Conservation (phyloP, 2,888 invertebrate genomes). For the Furcula furcula region DNA sequence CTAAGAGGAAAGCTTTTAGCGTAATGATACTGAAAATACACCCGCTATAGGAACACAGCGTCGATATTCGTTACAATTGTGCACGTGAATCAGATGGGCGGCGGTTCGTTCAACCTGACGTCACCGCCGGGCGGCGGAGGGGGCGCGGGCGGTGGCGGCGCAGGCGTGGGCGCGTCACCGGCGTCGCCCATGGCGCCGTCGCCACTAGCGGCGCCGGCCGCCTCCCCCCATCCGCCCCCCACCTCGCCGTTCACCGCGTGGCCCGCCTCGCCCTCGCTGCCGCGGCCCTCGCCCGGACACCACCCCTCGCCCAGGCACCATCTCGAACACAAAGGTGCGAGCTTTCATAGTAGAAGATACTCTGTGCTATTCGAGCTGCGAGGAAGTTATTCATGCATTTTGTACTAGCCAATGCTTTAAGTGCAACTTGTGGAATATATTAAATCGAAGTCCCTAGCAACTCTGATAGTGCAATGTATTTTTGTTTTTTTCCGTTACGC, state of each 20-base stretch:
- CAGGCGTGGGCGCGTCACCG: conserved; percentile 67
- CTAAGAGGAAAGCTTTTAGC: no score
- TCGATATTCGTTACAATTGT: conserved; percentile 31
- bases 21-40: no score
- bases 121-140: conserved; percentile 68
- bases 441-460: background rate
- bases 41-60: no score
- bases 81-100: conserved; percentile 49
- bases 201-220: conserved; percentile 66
- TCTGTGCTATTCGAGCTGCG: no score
- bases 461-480: background rate
- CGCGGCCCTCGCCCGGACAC: conserved; percentile 89
- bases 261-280: conserved; percentile 96
- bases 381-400: no score
- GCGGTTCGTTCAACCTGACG: conserved; percentile 72
- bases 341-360: no score
- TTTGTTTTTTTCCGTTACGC: background rate
- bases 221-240: conserved; percentile 79
- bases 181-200: conserved; percentile 73
- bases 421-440: no score
- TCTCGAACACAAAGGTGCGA: conserved; percentile 82
- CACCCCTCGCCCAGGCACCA: conserved; percentile 89
- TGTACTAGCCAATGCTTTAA: no score
- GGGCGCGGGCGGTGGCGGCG: conserved; percentile 41
- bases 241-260: conserved; percentile 90